phyloP scores from a whole-genome alignment of 1,140 invertebrate genomes.

The Chelonus insularis region DNA sequence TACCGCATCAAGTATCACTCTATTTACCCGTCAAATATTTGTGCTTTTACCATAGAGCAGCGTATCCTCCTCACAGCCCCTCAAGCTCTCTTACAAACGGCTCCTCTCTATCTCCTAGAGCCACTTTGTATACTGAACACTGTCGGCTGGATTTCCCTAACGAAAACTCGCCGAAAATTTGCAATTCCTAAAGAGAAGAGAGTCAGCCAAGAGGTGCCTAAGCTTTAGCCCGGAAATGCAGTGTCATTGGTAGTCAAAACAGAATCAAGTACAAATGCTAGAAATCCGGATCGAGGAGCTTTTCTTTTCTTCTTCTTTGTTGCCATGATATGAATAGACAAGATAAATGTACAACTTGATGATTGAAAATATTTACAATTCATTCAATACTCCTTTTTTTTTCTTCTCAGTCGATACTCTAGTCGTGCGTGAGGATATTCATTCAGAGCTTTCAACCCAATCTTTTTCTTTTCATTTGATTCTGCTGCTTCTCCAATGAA shows the following conservation, averaged over 20 bases:
- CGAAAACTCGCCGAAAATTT: slow-evolving; percentile 60
- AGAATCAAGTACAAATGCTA: slow-evolving; percentile 7
- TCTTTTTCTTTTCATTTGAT: too few relatives aligned
- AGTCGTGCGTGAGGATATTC: too few relatives aligned
- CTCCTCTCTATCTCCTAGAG: slow-evolving; percentile 32
- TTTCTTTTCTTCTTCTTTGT: neutral
- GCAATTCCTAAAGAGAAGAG: slow-evolving; percentile 54
- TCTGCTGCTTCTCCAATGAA: too few relatives aligned
- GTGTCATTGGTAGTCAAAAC: slow-evolving; percentile 8
- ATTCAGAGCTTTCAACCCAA: too few relatives aligned
- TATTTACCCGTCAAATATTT: slow-evolving; percentile 62
- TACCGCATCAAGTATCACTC: slow-evolving; percentile 59
- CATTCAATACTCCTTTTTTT: too few relatives aligned
- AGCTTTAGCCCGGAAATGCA: neutral
- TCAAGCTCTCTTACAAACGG: slow-evolving; percentile 28
- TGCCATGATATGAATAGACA: neutral
- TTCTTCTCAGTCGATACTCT: too few relatives aligned
- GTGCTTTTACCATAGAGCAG: slow-evolving; percentile 58
- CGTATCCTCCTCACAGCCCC: slow-evolving; percentile 44
- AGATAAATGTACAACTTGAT: too few relatives aligned
- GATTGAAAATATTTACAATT: too few relatives aligned
- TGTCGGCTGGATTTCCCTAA: slow-evolving; percentile 54
- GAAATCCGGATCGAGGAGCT: slow-evolving; percentile 1
- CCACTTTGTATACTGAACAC: slow-evolving; percentile 58
- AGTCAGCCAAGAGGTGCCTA: neutral